Evolutionary conservation across 2,113 vertebrate species (phyloP), one percentile per base, ranked within the genome.

Genomic region (Engystomops pustulosus): DNA sequence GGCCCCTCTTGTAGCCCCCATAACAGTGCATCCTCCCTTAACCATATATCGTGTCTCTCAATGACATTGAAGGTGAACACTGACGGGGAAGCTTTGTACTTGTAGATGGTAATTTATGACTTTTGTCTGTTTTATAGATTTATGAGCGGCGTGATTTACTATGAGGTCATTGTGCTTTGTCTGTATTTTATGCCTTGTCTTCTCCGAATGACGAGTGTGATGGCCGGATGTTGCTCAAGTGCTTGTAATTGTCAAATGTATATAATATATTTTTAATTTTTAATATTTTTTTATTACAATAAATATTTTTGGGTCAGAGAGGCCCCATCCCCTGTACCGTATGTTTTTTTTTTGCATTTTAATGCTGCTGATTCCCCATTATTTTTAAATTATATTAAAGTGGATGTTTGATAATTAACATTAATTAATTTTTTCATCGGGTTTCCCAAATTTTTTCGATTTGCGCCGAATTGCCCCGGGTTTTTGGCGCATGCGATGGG

Each of bases 81-180:
- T 81, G 80, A 44, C 68, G 18, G 23, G 7, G 23, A 15, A 30
- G 20, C 25, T 34, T 20, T 51, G 32, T 34, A 65, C 62, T 68
- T 80, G 51, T 51, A 51, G 41, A 38, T 44, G 3, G n/a, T n/a
- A 72, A 82, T 82, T 72, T 82, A 82, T 32, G 68, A 49, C 17
- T 25, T 10, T 41, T 45, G 49, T 23, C 34, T 44, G n/a, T 18
- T 82, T 72, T 14, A 44, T 20, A 60, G 41, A 55, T 82, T 72
- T 72, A 82, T 20, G 15, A 69, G 6, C 38, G 25, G n/a, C 36
- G 72, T 23, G 30, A 53, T 81, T 70, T 44, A 71, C 49, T 10
- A 20, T 82, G 34, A 32, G 75, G 30, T 79, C 36, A 47, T 34
- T 27, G 51, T 38, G 30, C 41, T 34, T 74, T 32, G 34, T 58